Percentiles rank a stretch among this genome's conserved stretches.
These are phyloP conservation scores for Rhogogaster chlorosoma DNA, from an alignment of 2,888 invertebrate species.

Conservation along the genomic window DNA sequence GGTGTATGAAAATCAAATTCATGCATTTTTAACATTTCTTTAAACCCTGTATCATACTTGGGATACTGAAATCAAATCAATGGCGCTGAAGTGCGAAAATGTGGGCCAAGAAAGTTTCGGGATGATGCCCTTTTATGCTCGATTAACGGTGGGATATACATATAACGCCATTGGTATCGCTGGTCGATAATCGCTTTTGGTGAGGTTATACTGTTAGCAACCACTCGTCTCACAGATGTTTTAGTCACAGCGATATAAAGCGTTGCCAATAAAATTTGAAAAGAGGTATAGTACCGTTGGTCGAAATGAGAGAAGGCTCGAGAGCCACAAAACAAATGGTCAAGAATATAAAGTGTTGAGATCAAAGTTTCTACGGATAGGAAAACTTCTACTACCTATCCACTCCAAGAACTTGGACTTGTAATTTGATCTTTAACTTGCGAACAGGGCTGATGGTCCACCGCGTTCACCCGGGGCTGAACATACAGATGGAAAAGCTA, in stretches of 20 bases:
- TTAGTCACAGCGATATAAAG: not conserved
- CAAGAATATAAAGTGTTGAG: slow-evolving; percentile 28
- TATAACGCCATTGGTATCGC: not conserved
- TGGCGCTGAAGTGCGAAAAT: not conserved
- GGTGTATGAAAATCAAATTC: not conserved
- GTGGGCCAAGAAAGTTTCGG: not conserved
- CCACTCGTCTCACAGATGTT: not conserved
- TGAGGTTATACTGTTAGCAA: not conserved
- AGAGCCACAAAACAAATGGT: slow-evolving; percentile 3
- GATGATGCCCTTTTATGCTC: not conserved
- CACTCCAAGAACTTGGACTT: slow-evolving; percentile 14
- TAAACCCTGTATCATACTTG: not conserved
- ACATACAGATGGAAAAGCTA: slow-evolving; percentile 2
- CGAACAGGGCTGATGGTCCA: slow-evolving; percentile 30
- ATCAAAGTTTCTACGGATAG: slow-evolving; percentile 31
- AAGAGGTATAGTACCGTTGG: not conserved
- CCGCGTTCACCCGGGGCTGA: not conserved
- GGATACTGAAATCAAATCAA: not conserved
- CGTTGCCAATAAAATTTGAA: not conserved
- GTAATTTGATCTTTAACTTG: slow-evolving; percentile 42
- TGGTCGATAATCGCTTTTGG: not conserved
- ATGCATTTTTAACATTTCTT: not conserved
- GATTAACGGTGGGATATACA: not conserved
- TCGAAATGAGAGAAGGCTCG: not conserved
- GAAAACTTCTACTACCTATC: slow-evolving; percentile 29